These are phyloP conservation scores for Aegotheles bennettii DNA, from an alignment of 2,113 vertebrate species.

Conservation along the genomic window DNA sequence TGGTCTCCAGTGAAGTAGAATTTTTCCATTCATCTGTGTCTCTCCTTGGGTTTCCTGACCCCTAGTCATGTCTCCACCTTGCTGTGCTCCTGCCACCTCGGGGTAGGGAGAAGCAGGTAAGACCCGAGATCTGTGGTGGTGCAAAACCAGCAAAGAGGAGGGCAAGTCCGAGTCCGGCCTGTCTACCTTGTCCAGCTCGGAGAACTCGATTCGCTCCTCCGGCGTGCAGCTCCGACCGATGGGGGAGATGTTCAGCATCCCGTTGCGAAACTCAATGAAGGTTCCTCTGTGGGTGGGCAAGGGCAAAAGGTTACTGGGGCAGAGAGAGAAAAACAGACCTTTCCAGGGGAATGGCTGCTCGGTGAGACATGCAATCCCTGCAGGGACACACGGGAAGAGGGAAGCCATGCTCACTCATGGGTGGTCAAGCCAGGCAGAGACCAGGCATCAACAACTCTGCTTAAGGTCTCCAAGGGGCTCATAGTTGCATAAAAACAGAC, in stretches of 20 bases:
- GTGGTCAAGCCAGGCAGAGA: not conserved
- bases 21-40: not conserved
- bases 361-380: not conserved
- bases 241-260: conserved; percentile 95
- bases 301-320: not conserved
- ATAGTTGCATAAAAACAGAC: not conserved
- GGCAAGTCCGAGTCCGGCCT: not conserved
- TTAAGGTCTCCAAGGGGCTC: not conserved
- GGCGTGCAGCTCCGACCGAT: conserved; percentile 92
- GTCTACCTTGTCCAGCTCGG: conserved; percentile 90
- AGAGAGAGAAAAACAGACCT: not conserved
- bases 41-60: not conserved
- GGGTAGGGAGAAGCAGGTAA: not conserved
- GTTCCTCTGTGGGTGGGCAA: conserved; percentile 79
- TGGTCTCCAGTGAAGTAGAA: not conserved
- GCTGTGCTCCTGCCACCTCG: not conserved
- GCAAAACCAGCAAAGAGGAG: not conserved
- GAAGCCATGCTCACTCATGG: not conserved
- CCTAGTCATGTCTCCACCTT: not conserved
- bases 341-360: not conserved
- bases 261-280: conserved; percentile 97
- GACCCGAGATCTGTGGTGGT: not conserved
- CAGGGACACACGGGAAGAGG: not conserved
- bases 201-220: conserved; percentile 93
- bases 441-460: not conserved